A percentile compares a stretch with the other conserved stretches of the same genome.
Evolutionary conservation across 2,888 invertebrate genomes (phyloP).

Genomic region (Nemapogon koenigi): DNA sequence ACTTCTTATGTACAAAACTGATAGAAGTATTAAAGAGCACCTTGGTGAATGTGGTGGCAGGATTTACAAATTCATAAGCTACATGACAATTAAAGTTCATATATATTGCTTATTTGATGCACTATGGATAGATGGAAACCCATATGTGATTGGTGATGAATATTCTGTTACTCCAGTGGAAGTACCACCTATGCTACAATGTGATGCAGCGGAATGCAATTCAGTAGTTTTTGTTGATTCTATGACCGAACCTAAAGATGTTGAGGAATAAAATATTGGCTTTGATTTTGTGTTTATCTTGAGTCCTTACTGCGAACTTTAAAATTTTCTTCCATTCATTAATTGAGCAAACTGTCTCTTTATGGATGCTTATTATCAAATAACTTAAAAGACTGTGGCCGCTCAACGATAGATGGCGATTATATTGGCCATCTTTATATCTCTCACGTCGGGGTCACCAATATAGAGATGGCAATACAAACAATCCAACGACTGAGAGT

Average conservation of each 20-base stretch:
- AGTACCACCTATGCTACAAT: constrained; percentile 49
- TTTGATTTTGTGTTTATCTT: too few species aligned
- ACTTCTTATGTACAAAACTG: constrained; percentile 50
- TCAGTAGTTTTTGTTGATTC: constrained; percentile 53
- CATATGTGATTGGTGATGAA: constrained; percentile 54
- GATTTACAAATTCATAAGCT: constrained; percentile 54
- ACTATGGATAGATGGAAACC: constrained; percentile 54
- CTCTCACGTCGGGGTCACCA: too few species aligned
- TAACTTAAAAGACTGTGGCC: too few species aligned
- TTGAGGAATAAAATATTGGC: constrained; percentile 39
- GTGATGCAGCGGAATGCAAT: constrained; percentile 52
- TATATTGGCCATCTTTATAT: too few species aligned
- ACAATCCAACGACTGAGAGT: too few species aligned
- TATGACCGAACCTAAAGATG: constrained; percentile 49
- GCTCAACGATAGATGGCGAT: too few species aligned
- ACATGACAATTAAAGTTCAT: constrained; percentile 55
- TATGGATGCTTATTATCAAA: too few species aligned
- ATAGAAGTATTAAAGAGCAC: constrained; percentile 52
- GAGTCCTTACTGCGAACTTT: too few species aligned
- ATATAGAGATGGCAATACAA: too few species aligned
- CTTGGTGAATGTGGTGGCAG: constrained; percentile 51
- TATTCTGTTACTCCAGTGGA: constrained; percentile 54
- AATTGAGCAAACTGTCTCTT: too few species aligned
- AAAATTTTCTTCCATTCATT: too few species aligned
- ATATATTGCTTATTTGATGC: constrained; percentile 55